Evolutionary conservation across 2,888 invertebrate genomes (phyloP), one percentile per base, ranked within the genome.

Genomic region (Antitype chi): DNA sequence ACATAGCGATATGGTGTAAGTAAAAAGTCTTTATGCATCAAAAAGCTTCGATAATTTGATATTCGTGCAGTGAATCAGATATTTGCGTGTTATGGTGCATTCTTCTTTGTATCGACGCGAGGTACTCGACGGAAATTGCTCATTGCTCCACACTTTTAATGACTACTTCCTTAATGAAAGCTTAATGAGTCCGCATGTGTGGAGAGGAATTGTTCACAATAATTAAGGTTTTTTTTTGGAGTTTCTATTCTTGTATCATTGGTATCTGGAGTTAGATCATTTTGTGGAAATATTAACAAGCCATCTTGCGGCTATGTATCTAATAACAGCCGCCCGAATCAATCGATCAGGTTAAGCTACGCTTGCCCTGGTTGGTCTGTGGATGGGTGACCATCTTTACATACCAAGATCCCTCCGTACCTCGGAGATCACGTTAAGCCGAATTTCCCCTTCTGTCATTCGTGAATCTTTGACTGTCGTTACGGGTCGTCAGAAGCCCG

Each of bases 71-170:
- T 66, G 70, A 55, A 76, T 86, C 77, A 81, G 70, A 86, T 81
- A 82, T 85, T 87, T 69, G 88, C 90, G 87, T 90, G 89, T 76
- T 85, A 64, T 86, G 70, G 76, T 83, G 82, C 87, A 85, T 86
- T 85, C 85, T 85, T 85, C 80, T 86, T 74, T 80, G 73, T 81
- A 89, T 87, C 87, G 89, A 89, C 84, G 88, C 78, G 81, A 84
- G 82, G 86, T 82, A 87, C 87, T 86, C 89, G 88, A 82, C 95
- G 96, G 96, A 96, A 95, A 94, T 93, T 91, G 92, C 94, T 94
- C 94, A 91, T 96, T 95, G 94, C 93, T 90, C 90, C 92, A 91
- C 93, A 92, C 92, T 93, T 95, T 94, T 96, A 96, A 96, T 94
- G 92, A 93, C 89, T 88, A 90, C 92, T 93, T 95, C 94, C 94